Percentiles rank a stretch among this genome's conserved stretches.
Conservation (phyloP, 2,113 vertebrate genomes). For the Proterorhinus semilunaris region DNA sequence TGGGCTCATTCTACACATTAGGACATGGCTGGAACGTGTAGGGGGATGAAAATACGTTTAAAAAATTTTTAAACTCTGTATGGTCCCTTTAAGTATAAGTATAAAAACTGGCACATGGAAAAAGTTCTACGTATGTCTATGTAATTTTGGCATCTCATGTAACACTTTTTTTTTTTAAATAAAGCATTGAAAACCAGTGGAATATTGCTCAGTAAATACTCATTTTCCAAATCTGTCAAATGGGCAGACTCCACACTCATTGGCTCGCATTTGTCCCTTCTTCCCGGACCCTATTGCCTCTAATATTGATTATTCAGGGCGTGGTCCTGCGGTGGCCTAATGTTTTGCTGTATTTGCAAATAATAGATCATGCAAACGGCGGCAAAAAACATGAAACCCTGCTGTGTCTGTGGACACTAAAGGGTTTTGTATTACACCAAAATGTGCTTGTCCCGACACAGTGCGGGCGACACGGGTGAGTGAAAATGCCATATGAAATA, state of each 20-base stretch:
- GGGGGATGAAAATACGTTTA: too few species aligned
- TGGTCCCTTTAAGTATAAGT: too few species aligned
- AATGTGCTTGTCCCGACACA: constrained; percentile 9
- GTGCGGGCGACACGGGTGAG: neutral
- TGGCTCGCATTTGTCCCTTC: constrained; percentile 17
- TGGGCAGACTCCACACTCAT: constrained; percentile 23
- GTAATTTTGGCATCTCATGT: too few species aligned
- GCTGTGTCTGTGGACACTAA: neutral
- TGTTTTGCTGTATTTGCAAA: constrained; percentile 17
- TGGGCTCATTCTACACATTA: too few species aligned
- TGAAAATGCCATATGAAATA: neutral
- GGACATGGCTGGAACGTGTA: too few species aligned
- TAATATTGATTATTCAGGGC: constrained; percentile 45
- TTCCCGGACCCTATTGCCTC: constrained; percentile 7
- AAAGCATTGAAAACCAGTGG: too few species aligned
- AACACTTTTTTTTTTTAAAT: too few species aligned
- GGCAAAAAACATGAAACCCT: neutral
- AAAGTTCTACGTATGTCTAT: too few species aligned
- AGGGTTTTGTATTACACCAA: neutral
- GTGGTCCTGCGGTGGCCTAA: constrained; percentile 41
- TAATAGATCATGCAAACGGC: constrained; percentile 10
- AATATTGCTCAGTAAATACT: neutral
- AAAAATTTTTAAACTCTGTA: too few species aligned
- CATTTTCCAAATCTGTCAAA: neutral
- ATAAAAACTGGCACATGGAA: too few species aligned